Percentiles rank a stretch among this genome's conserved stretches.
phyloP scores from a whole-genome alignment of 2,888 invertebrate genomes.

The Hirtodrosophila confusa region DNA sequence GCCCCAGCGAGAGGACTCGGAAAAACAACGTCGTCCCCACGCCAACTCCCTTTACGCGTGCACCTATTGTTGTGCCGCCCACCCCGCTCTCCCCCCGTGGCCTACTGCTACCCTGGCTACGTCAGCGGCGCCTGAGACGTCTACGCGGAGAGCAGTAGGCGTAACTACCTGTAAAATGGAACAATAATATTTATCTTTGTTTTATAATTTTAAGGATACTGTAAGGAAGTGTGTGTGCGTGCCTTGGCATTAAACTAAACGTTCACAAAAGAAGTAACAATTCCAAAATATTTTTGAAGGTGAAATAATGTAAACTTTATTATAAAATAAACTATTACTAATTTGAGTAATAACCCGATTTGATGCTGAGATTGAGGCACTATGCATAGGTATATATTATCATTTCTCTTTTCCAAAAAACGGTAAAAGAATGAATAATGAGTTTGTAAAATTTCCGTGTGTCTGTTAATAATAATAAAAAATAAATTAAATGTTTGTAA shows the following conservation, averaged over 20 bases:
- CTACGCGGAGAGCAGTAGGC: slow-evolving; percentile 18
- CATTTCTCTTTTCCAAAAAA: too few species aligned
- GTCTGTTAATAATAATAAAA: too few species aligned
- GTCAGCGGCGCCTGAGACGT: slow-evolving; percentile 57
- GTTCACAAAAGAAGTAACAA: not conserved
- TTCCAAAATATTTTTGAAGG: not conserved
- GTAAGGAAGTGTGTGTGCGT: not conserved
- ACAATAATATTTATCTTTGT: slow-evolving; percentile 13
- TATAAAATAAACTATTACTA: not conserved
- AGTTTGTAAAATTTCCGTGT: too few species aligned
- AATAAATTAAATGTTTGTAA: too few species aligned
- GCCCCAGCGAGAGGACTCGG: slow-evolving; percentile 10
- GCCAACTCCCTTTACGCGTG: slow-evolving; percentile 23
- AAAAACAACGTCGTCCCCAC: slow-evolving; percentile 2
- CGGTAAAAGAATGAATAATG: too few species aligned
- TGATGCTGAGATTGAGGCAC: too few species aligned
- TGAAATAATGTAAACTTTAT: slow-evolving; percentile 4
- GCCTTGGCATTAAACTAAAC: not conserved
- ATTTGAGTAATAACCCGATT: not conserved
- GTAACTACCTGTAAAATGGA: not conserved
- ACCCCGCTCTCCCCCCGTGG: slow-evolving; percentile 30
- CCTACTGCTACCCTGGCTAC: slow-evolving; percentile 60
- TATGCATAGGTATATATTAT: too few species aligned
- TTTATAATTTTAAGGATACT: slow-evolving; percentile 51
- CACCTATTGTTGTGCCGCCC: slow-evolving; percentile 27